Evolutionary conservation across 2,888 invertebrate species (phyloP).

Genomic region (Heliconius aoede): DNA sequence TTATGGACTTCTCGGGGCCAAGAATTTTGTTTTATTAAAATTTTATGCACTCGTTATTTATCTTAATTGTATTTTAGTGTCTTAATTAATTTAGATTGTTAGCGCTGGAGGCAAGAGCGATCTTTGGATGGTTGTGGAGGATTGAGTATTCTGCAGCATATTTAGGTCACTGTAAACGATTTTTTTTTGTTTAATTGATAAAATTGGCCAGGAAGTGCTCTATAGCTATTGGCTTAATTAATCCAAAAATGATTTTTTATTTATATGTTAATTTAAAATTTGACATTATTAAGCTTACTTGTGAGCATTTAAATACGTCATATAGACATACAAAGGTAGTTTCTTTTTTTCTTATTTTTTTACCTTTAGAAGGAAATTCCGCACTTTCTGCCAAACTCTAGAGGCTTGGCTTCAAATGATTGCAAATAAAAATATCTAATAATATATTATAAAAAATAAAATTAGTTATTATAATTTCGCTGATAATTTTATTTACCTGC

Average conservation of each 20-base stretch:
- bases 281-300: too few relatives aligned
- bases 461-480: background rate
- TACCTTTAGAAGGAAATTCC: too few relatives aligned
- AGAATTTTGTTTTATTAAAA: slow-evolving; percentile 41
- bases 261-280: background rate
- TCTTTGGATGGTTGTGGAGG: background rate
- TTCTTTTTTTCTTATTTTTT: too few relatives aligned
- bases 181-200: background rate
- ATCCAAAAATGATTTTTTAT: background rate
- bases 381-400: too few relatives aligned
- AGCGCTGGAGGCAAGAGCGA: slow-evolving; percentile 1
- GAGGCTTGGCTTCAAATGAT: too few relatives aligned
- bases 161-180: background rate
- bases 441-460: background rate
- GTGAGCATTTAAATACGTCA: too few relatives aligned
- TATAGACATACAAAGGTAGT: background rate
- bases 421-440: too few relatives aligned
- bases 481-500: too few relatives aligned
- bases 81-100: slow-evolving; percentile 29
- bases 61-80: slow-evolving; percentile 27
- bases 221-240: background rate
- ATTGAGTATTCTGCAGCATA: background rate
- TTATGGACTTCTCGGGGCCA: slow-evolving; percentile 40
- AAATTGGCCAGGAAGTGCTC: background rate
- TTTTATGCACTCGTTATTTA: slow-evolving; percentile 28